These are phyloP conservation scores for Trinorchestia longiramus DNA, from an alignment of 1,140 invertebrate species.

Conservation along the genomic window DNA sequence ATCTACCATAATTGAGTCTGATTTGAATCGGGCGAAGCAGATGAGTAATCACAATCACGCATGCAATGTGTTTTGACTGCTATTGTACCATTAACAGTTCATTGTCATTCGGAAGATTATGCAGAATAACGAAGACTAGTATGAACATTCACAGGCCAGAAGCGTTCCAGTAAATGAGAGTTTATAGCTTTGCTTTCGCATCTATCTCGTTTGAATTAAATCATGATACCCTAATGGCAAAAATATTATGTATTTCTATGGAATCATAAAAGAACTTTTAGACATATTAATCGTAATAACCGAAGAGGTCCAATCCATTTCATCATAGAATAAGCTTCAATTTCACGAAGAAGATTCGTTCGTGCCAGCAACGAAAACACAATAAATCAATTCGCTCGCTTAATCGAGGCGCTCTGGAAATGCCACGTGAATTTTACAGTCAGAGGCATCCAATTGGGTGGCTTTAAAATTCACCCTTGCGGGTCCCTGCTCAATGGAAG, in stretches of 20 bases:
- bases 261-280: neutral
- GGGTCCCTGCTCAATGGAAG: neutral
- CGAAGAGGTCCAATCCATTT: neutral
- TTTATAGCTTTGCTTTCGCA: neutral
- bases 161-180: neutral
- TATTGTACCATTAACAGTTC: neutral
- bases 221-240: neutral
- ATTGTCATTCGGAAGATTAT: neutral
- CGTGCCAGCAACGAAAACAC: neutral
- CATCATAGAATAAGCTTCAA: neutral
- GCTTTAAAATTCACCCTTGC: slow-evolving; percentile 48
- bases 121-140: neutral
- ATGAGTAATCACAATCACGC: slow-evolving; percentile 7
- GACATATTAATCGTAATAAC: neutral
- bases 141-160: neutral
- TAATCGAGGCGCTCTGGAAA: slow-evolving; percentile 15
- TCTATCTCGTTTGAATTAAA: neutral
- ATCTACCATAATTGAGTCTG: slow-evolving; percentile 32
- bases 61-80: slow-evolving; percentile 37
- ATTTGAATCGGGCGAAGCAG: slow-evolving; percentile 25
- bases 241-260: neutral
- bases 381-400: slow-evolving; percentile 29
- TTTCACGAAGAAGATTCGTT: neutral
- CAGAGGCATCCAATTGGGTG: slow-evolving; percentile 38
- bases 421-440: slow-evolving; percentile 36